A percentile compares a stretch with the other conserved stretches of the same genome.
Evolutionary conservation across 2,888 invertebrate genomes (phyloP).

Genomic region (Drepanosiphum platanoidis): DNA sequence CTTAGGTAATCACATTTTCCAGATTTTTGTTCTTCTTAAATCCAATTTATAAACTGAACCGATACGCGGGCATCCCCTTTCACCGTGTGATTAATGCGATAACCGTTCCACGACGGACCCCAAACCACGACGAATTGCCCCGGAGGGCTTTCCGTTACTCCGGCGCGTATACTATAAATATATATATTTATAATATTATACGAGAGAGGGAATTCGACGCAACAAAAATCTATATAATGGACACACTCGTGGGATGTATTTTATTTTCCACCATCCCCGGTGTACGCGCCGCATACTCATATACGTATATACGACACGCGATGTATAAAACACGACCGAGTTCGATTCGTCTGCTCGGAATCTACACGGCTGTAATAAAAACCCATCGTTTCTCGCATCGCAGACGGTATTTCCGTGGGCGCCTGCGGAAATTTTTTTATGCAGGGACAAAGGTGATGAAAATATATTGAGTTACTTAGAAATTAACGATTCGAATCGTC

Average conservation of each 20-base stretch:
- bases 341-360: background rate
- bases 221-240: conserved; percentile 31
- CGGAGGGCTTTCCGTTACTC: conserved; percentile 58
- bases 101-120: conserved; percentile 43
- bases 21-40: conserved; percentile 55
- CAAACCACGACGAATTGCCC: conserved; percentile 55
- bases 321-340: background rate
- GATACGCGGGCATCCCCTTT: conserved; percentile 44
- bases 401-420: background rate
- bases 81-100: conserved; percentile 53
- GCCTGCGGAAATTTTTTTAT: no score
- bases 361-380: background rate
- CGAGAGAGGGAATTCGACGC: conserved; percentile 21
- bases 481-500: no score
- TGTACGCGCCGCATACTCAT: background rate
- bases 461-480: no score
- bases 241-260: background rate
- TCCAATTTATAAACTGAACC: conserved; percentile 49
- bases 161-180: background rate
- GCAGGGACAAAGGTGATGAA: no score
- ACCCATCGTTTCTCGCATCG: background rate
- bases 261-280: background rate
- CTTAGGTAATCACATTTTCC: conserved; percentile 47
- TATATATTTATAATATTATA: background rate
- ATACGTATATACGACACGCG: background rate